Evolutionary conservation across 2,888 invertebrate species (phyloP).

Genomic region (Volucella inflata): DNA sequence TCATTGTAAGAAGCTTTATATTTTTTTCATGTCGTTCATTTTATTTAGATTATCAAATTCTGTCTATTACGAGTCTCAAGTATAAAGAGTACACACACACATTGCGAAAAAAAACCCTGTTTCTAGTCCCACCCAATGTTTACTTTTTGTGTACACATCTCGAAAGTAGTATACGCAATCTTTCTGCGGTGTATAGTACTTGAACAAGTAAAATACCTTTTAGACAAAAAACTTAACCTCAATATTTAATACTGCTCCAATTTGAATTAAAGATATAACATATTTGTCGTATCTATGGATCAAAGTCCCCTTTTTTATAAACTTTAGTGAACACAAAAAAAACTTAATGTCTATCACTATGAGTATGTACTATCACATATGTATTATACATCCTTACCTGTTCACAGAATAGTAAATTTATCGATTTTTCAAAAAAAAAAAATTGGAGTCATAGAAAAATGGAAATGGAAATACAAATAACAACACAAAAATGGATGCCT

Average conservation of each 20-base stretch:
- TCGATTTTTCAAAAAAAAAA: slow-evolving; percentile 62
- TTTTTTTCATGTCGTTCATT: not conserved
- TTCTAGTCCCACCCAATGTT: slow-evolving; percentile 33
- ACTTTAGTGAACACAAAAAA: not conserved
- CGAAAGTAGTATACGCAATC: not conserved
- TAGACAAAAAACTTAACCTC: not conserved
- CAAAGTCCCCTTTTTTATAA: not conserved
- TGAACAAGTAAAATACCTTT: too few species aligned
- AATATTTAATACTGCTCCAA: too few species aligned
- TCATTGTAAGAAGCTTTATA: too few species aligned
- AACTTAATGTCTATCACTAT: not conserved
- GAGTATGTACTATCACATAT: slow-evolving; percentile 20
- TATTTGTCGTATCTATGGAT: not conserved
- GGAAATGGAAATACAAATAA: slow-evolving; percentile 15
- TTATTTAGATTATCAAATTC: not conserved
- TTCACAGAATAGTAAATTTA: slow-evolving; percentile 62
- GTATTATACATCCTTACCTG: slow-evolving; percentile 50
- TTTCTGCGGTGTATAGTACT: too few species aligned
- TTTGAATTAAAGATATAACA: too few species aligned
- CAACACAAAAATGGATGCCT: slow-evolving; percentile 29
- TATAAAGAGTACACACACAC: not conserved
- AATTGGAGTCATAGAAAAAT: too few species aligned
- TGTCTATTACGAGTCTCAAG: not conserved
- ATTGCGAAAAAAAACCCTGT: not conserved
- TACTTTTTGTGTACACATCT: not conserved